A percentile compares a stretch with the other conserved stretches of the same genome.
Conservation (phyloP, 1,140 invertebrate genomes). For the Drosophila biarmipes region DNA sequence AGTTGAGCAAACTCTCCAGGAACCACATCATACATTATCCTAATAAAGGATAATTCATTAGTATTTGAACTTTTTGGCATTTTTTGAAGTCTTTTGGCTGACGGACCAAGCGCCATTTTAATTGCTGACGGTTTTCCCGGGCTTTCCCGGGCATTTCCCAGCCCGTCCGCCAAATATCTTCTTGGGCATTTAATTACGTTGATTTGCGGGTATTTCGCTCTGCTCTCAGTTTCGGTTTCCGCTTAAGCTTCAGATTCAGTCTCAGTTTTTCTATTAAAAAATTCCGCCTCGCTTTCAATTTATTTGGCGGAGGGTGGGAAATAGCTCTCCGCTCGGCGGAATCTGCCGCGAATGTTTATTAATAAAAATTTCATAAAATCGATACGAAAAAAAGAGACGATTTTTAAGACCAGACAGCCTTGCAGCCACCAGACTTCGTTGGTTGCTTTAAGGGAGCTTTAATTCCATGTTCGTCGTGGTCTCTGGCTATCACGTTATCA, state of each 20-base stretch:
- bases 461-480: background rate
- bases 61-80: constrained; percentile 83
- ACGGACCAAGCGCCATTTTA: constrained; percentile 71
- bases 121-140: constrained; percentile 51
- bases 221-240: constrained; percentile 11
- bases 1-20: constrained; percentile 68
- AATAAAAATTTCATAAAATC: constrained; percentile 80
- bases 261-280: constrained; percentile 63
- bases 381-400: constrained; percentile 38
- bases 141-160: constrained; percentile 7
- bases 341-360: constrained; percentile 79
- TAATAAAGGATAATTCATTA: constrained; percentile 85
- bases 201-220: constrained; percentile 47
- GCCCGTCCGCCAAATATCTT: background rate
- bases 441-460: constrained; percentile 19
- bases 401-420: constrained; percentile 10
- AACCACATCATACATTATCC: constrained; percentile 85
- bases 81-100: constrained; percentile 80
- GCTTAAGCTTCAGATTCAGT: constrained; percentile 5
- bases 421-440: too few species aligned
- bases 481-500: too few species aligned
- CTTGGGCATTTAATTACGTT: constrained; percentile 68
- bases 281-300: constrained; percentile 62
- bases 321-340: constrained; percentile 12
- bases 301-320: constrained; percentile 14